A percentile compares a stretch with the other conserved stretches of the same genome.
Evolutionary conservation across 2,113 vertebrate species (phyloP).

Genomic region (Pelvicachromis taeniatus): DNA sequence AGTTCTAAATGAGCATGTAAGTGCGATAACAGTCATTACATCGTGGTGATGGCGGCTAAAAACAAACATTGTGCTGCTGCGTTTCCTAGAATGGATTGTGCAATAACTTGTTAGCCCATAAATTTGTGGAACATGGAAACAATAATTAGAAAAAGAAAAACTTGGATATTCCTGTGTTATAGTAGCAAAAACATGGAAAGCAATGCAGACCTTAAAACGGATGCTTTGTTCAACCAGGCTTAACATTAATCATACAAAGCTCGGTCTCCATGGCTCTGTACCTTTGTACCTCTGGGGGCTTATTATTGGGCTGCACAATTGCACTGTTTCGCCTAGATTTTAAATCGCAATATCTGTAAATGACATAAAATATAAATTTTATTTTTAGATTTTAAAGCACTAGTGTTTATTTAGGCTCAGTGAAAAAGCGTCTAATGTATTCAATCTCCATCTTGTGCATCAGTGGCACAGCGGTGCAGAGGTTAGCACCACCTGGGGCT

Average conservation of each 20-base stretch:
- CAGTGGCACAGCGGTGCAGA: background rate
- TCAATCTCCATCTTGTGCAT: background rate
- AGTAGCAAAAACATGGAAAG: background rate
- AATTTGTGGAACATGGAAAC: background rate
- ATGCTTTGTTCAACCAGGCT: background rate
- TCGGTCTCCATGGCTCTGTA: accelerated
- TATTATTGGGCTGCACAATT: background rate
- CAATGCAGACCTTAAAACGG: background rate
- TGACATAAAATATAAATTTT: too few species aligned
- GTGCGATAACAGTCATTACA: background rate
- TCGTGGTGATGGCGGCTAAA: background rate
- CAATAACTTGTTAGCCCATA: background rate
- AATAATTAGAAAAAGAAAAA: background rate
- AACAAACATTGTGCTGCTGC: background rate
- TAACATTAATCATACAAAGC: background rate
- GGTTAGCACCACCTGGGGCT: background rate
- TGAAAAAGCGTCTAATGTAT: background rate
- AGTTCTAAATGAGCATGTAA: background rate
- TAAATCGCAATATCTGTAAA: background rate
- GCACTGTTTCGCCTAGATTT: background rate
- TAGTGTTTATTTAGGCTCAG: background rate
- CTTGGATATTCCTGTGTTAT: background rate
- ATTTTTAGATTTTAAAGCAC: background rate
- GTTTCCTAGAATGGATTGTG: background rate
- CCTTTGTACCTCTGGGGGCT: background rate